Base-by-base conservation (phyloP, 2,888 invertebrate genomes). In the Steinernema hermaphroditum region DNA sequence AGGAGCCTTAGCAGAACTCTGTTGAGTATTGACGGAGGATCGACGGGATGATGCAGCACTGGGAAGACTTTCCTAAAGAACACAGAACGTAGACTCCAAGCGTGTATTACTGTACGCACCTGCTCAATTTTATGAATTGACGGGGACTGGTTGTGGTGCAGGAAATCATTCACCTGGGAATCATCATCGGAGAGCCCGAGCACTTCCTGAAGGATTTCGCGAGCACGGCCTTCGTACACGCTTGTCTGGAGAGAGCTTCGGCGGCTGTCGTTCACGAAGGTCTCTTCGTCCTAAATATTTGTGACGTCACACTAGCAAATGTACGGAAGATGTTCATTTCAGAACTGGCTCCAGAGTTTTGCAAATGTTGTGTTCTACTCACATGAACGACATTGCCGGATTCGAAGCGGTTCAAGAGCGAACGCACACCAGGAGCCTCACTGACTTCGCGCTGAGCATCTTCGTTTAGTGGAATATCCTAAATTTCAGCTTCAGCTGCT, bases 151-250 rank as follows among this genome's bases (percentile, higher is more conserved):
- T 62, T 62, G 19, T 62, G 62, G 16, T 62, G 62, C 12, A 1
- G 8, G 32, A 32, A 62, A 1, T 62, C 62, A 4, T 24, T 24
- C 12, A 62, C 16, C 29, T 24, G 16, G 6, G 62, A 29, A 4
- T 62, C 62, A 14, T 62, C 62, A 29, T 62, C 62, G 16, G 62
- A 62, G 32, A 62, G 62, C 16, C 62, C 62, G 14, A 62, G 62
- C 22, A 62, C 62, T 34, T 62, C 62, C 14, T 62, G 62, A 16
- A 62, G n/a, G 29, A 62, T 62, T 29, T 62, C 62, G 19, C 62
- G 62, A 32, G 62, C 62, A 32, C 62, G 62, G 16, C 62, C 62
- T 32, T 62, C 62, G 62, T 62, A 62, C 8, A 62, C 62, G 34
- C 62, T 62, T 12, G 62, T 62, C 27, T 62, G 62, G 16, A 62